Evolutionary conservation across 2,888 invertebrate species (phyloP), one percentile per base, ranked within the genome.

Genomic region (Cerastoderma edule): DNA sequence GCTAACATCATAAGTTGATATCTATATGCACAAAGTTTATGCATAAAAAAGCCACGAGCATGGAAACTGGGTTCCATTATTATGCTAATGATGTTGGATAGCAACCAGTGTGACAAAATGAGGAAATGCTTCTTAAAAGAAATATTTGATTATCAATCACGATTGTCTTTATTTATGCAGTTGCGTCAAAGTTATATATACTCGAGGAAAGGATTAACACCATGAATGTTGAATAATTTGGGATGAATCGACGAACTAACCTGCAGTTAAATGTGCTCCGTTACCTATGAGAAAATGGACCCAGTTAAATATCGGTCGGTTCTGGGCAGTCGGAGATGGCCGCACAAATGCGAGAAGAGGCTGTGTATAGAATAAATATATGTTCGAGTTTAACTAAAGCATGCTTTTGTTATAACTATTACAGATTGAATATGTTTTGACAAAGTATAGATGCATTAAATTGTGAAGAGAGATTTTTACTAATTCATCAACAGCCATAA

Each of bases 211-310:
- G 39, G 8, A 39, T 10, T 10, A 39, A 39, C 39, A 39, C 10
- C 16, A 16, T 10, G 8, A 16, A 10, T 16, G 16, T 10, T 39
- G 39, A 10, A 16, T 39, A 8, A 8, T n/a, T 6, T 6, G 50
- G 10, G 22, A 10, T n/a, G 6, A 53, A 53, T 27, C 5, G 53
- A 53, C 13, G 24, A 24, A 53, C 53, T 35, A 66, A 92, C 92
- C 88, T 80, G 87, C 89, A 16, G 92, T 78, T 22, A 90, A 76
- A 70, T 89, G 87, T 24, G 89, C 91, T 1, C 84, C 70, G 2
- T 89, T 89, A 30, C 92, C 92, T 22, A 93, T 86, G 2, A 35
- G 6, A 28, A 77, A 77, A 63, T 77, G 77, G 16, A 69, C 70
- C 77, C 77, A 77, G 72, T 73, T 77, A 46, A 77, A 77, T 24